Conservation (phyloP, 2,797 vertebrate genomes). For the Muscicapa striata region DNA sequence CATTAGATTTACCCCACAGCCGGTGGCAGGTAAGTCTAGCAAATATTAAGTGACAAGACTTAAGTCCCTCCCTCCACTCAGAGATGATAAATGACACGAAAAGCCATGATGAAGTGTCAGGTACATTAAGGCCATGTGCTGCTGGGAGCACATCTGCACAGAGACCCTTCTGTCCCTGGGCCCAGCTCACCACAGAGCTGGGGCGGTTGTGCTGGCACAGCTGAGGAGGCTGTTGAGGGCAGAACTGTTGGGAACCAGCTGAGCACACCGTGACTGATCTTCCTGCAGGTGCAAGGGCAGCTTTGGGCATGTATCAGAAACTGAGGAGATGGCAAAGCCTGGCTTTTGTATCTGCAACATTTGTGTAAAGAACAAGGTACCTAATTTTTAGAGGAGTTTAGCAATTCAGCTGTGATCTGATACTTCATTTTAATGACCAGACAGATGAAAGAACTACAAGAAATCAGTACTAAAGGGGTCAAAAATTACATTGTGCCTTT, state of each 20-base stretch:
- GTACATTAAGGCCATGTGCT: fast-evolving
- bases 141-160: background rate
- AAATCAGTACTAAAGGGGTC: background rate
- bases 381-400: background rate
- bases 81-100: fast-evolving
- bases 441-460: background rate
- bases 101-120: background rate
- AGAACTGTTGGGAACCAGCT: background rate
- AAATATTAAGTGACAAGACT: background rate
- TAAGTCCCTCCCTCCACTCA: background rate
- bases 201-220: background rate
- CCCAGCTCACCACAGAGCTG: background rate
- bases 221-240: background rate
- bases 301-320: background rate
- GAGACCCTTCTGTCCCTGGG: background rate
- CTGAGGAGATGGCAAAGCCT: background rate
- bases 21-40: background rate
- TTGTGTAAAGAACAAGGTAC: background rate
- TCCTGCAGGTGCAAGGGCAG: slow-evolving; percentile 20
- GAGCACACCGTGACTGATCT: background rate
- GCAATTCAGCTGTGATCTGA: background rate
- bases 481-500: background rate
- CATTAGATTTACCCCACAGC: background rate
- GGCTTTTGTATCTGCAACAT: background rate
- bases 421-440: background rate